These are phyloP conservation scores for Coecobrya sp. DNA, from an alignment of 2,888 invertebrate genomes.

Conservation along the genomic window DNA sequence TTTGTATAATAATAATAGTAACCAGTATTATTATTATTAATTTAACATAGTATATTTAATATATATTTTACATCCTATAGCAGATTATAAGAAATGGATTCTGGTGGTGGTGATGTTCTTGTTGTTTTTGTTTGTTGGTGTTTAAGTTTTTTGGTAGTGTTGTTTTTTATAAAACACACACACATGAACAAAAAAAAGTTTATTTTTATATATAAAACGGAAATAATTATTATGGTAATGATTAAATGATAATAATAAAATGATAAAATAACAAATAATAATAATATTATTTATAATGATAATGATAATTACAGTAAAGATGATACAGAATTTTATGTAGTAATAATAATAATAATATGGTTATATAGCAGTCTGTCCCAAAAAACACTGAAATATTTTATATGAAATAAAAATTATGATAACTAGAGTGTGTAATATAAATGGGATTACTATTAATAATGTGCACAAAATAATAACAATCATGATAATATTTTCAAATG, in stretches of 20 bases:
- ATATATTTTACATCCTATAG: conserved; percentile 15
- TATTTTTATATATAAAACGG: conserved; percentile 27
- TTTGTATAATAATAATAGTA: neutral
- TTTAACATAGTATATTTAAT: no score
- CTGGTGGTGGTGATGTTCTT: neutral
- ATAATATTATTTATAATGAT: neutral
- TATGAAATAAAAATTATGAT: neutral
- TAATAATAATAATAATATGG: conserved; percentile 36
- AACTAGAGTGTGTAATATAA: conserved; percentile 25
- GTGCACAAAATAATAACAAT: conserved; percentile 20
- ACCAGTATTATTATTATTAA: neutral
- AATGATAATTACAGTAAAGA: neutral
- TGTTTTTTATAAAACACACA: neutral
- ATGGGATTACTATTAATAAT: conserved; percentile 27
- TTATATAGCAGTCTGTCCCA: conserved; percentile 78
- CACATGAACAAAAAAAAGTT: conserved; percentile 30
- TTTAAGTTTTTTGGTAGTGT: neutral
- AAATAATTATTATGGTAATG: conserved; percentile 20
- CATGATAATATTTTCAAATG: neutral
- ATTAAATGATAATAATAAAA: conserved; percentile 10
- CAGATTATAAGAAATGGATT: conserved; percentile 26
- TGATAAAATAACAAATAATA: no score
- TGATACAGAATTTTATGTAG: conserved; percentile 19
- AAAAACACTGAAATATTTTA: conserved; percentile 33
- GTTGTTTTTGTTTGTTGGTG: neutral